Conservation (phyloP, 2,113 vertebrate genomes). For the Tragelaphus imberbis region DNA sequence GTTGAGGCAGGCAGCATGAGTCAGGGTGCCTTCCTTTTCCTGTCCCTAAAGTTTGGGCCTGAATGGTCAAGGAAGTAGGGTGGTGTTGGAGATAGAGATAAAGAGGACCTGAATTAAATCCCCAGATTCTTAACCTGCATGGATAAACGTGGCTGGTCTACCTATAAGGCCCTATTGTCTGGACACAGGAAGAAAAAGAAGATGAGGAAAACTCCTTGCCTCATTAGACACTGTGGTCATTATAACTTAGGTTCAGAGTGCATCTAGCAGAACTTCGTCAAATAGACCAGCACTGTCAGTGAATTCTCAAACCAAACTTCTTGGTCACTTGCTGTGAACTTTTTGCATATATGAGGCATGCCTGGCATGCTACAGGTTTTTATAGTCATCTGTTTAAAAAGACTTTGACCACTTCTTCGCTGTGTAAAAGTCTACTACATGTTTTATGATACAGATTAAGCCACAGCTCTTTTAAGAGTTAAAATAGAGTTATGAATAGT, state of each 20-base stretch:
- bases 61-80: background rate
- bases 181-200: background rate
- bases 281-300: background rate
- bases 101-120: background rate
- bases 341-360: background rate
- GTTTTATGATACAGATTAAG: background rate
- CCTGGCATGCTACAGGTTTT: background rate
- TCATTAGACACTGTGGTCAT: background rate
- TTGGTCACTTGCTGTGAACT: background rate
- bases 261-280: background rate
- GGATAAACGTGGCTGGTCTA: background rate
- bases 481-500: background rate
- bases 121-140: background rate
- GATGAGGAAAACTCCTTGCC: background rate
- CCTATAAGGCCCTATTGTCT: background rate
- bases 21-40: background rate
- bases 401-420: background rate
- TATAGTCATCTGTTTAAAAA: background rate
- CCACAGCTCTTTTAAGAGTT: background rate
- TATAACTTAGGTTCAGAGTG: background rate
- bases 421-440: background rate
- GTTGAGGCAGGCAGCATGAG: background rate
- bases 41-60: background rate
- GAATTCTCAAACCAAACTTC: background rate
- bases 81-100: background rate